Evolutionary conservation across 2,797 vertebrate species (phyloP), one percentile per base, ranked within the genome.

Genomic region (Mormyrus hasselquistii): DNA sequence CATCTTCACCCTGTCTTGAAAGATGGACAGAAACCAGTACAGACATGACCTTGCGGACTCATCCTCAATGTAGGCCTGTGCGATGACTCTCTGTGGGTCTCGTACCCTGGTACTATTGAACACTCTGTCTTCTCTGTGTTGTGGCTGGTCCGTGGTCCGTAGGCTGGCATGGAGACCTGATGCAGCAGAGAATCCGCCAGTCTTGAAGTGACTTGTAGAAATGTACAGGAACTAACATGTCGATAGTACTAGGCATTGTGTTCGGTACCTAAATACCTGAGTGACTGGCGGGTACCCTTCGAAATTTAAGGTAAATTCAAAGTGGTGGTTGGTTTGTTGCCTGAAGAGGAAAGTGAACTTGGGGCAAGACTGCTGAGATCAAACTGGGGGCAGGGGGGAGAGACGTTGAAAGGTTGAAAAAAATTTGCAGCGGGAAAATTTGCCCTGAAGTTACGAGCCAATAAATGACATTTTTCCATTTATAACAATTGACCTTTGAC

Each of bases 401-500:
- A 9, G 16, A 9, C 2, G 25, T 59, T 25, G 25, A 22, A 82
- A 50, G 4, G 85, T 47, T 25, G 29, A 38, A 55, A 87, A 87
- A 53, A 41, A 34, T 49, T 55, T 47, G 16, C 41, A 59, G 38
- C 29, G 47, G 50, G 82, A 57, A 59, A 50, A 34, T 41, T 34
- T 82, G 41, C 82, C 69, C 84, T 83, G 88, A 14, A 25, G 79
- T 87, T 76, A 90, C 1, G 22, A 65, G 83, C 44, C 85, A 88
- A 19, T 76, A 87, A 87, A 65, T 62, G 85, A 19, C 65, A 59
- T 89, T 62, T 82, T 44, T 57, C 57, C 50, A 86, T 62, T 59
- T 82, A 47, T 41, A 50, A 22, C 22, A 85, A 55, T 53, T 90
- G 89, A 87, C 85, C 87, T 87, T 34, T 79, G 12, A 44, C 89